Conservation (phyloP, 2,888 invertebrate species). For the Platypus cylindrus region DNA sequence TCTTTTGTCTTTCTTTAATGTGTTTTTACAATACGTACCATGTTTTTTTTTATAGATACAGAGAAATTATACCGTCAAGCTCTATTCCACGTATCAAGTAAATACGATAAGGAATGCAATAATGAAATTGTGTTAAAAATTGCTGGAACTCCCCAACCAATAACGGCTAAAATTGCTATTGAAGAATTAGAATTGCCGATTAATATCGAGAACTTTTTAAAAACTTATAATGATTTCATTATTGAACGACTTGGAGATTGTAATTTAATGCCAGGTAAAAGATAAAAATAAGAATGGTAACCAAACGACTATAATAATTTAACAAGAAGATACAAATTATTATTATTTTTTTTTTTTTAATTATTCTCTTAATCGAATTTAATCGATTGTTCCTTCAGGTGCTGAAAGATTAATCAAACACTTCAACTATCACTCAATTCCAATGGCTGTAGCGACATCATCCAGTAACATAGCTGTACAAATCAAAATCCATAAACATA, state of each 20-base stretch:
- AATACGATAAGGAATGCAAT: conserved; percentile 63
- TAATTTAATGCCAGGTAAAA: conserved; percentile 53
- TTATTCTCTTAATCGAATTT: not conserved
- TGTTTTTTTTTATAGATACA: conserved; percentile 51
- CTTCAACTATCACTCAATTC: conserved; percentile 56
- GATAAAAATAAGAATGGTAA: too few relatives aligned
- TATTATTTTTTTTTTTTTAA: not conserved
- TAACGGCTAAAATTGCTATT: conserved; percentile 53
- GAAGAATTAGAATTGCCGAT: conserved; percentile 53
- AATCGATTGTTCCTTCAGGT: conserved; percentile 40
- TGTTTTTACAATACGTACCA: too few relatives aligned
- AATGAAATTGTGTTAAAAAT: conserved; percentile 63
- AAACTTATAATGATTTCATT: conserved; percentile 36
- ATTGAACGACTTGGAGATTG: conserved; percentile 28
- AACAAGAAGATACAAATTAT: not conserved
- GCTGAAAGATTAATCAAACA: conserved; percentile 66
- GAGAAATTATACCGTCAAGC: conserved; percentile 66
- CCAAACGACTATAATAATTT: too few relatives aligned
- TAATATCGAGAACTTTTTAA: conserved; percentile 49
- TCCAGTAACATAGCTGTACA: conserved; percentile 58
- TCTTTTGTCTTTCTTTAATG: too few relatives aligned
- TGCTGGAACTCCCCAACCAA: conserved; percentile 58
- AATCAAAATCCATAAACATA: conserved; percentile 51
- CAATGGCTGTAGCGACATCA: conserved; percentile 78
- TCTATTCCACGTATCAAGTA: conserved; percentile 51